Evolutionary conservation across 2,888 invertebrate genomes (phyloP).

Genomic region (Mechanitis mazaeus): DNA sequence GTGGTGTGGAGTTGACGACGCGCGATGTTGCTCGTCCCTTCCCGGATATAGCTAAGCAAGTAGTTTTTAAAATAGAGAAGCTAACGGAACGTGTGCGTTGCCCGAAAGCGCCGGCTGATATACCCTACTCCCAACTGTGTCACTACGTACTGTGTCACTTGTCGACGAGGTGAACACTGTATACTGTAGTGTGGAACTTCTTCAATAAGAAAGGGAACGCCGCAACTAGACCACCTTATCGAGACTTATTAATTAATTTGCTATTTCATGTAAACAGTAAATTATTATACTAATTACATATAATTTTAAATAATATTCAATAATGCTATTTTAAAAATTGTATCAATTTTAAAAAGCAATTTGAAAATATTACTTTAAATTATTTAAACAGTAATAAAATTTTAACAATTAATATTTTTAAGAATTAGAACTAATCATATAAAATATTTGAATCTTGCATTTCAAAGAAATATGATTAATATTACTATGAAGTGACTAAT

Average conservation of each 20-base stretch:
- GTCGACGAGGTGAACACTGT: constrained; percentile 43
- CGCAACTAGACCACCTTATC: constrained; percentile 1
- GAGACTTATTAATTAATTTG: background rate
- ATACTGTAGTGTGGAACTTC: constrained; percentile 16
- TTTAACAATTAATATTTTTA: no score
- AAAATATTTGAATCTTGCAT: no score
- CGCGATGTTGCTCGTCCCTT: constrained; percentile 65
- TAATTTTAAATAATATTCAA: no score
- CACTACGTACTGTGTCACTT: constrained; percentile 54
- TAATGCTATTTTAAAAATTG: no score
- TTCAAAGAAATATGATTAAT: no score
- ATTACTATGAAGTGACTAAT: background rate
- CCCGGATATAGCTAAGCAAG: constrained; percentile 72
- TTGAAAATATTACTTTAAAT: no score
- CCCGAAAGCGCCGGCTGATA: constrained; percentile 72
- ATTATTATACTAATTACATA: no score
- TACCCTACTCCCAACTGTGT: constrained; percentile 59
- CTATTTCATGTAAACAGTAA: no score
- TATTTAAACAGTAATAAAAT: no score
- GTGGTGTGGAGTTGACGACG: constrained; percentile 47
- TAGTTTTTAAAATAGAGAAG: constrained; percentile 75
- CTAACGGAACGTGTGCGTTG: constrained; percentile 73
- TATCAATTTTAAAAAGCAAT: no score
- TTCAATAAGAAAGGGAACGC: constrained; percentile 11
- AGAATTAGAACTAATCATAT: no score